A percentile compares a stretch with the other conserved stretches of the same genome.
Conservation (phyloP, 2,888 invertebrate genomes). For the Alloplasta piceator region DNA sequence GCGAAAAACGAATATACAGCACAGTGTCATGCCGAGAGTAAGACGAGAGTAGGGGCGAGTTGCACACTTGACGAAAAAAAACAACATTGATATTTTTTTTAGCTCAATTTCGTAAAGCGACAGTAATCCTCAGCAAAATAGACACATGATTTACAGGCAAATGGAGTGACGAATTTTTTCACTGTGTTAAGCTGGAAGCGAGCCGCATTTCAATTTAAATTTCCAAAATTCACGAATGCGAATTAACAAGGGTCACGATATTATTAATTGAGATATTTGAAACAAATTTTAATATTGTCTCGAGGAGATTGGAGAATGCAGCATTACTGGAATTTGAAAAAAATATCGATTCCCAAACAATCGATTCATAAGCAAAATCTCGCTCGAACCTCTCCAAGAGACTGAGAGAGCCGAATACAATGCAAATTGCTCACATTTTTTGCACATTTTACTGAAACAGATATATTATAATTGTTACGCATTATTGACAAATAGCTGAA, state of each 20-base stretch:
- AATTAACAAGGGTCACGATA: not conserved
- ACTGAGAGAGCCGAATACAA: not conserved
- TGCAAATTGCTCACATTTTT: not conserved
- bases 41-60: slow-evolving; percentile 29
- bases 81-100: slow-evolving; percentile 44
- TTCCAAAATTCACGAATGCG: not conserved
- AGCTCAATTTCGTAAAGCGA: slow-evolving; percentile 40
- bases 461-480: too few relatives aligned
- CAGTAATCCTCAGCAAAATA: slow-evolving; percentile 35
- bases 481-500: not conserved
- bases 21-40: slow-evolving; percentile 59
- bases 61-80: slow-evolving; percentile 49
- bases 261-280: too few relatives aligned
- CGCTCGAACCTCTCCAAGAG: not conserved
- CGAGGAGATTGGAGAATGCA: too few relatives aligned
- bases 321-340: too few relatives aligned
- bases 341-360: too few relatives aligned
- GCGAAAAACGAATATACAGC: slow-evolving; percentile 49
- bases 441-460: too few relatives aligned
- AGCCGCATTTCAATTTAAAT: not conserved
- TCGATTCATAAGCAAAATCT: not conserved
- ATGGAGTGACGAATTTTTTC: slow-evolving; percentile 22
- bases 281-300: too few relatives aligned
- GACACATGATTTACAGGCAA: slow-evolving; percentile 26
- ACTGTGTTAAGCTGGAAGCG: slow-evolving; percentile 5